Base-by-base conservation (phyloP, 2,797 vertebrate species). In the Cyclopterus lumpus region DNA sequence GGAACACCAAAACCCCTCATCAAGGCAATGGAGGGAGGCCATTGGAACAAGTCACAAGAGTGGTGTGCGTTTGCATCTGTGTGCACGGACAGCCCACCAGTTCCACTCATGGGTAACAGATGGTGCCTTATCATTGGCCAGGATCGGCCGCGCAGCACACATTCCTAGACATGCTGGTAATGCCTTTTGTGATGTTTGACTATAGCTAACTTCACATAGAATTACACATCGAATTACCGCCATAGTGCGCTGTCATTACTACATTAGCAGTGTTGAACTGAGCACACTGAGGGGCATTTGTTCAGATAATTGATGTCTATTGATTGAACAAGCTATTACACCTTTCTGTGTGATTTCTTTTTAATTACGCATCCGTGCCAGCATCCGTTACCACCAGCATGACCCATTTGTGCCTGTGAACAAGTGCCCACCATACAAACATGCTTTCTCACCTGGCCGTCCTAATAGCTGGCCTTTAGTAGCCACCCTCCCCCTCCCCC, bases 81-180 rank as follows among this genome's bases (percentile, higher is more conserved):
- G 85, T 69, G 79, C 28, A 36, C 68, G 81, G 76, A 86, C 81
- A 73, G 80, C 84, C 81, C 78, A 79, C 79, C 88, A 81, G 77
- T 88, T 87, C 87, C 81, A 88, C 83, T 91, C 87, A 88, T 75
- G 89, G 88, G 89, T 73, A 93, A 94, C 95, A 95, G 93, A 94
- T 95, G 94, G 93, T 67, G 87, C 85, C 92, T 94, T 95, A 95
- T 95, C 95, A 87, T 82, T 78, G 89, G 87, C 85, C 77, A 81
- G 82, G 81, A 95, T 95, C 93, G 65, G 64, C 83, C 22, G 57
- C 72, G 55, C 80, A 85, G 88, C 77, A 54, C 89, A 86, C 94
- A 95, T 95, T 95, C 95, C 93, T 94, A 95, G 95, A 95, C 94
- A 64, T 90, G 82, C 73, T 51, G 30, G 94, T 95, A 94, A 95